Base-by-base conservation (phyloP, 2,113 vertebrate genomes). In the Onychostruthus taczanowskii region DNA sequence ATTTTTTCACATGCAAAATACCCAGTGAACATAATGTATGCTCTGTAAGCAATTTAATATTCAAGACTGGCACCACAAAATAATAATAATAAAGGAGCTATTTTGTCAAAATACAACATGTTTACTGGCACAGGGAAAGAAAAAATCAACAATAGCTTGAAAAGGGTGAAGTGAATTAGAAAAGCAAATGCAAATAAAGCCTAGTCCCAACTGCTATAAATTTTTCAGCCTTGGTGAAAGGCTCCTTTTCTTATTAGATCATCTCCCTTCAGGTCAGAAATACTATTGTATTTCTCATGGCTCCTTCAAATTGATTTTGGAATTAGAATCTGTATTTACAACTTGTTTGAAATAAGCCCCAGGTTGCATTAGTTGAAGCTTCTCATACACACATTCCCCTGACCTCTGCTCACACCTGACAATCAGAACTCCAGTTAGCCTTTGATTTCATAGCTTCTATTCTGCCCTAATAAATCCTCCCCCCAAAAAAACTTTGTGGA, bases 141-240 rank as follows among this genome's bases (percentile, higher is more conserved):
- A 68, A 69, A n/a, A 78, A 43, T 43, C 77, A 90, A 68, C 62
- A 95, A 58, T 55, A 58, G 39, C 50, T 91, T 70, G 49, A 56
- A 79, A 80, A 90, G 52, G 72, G 85, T 13, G 10, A 70, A 80
- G 56, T 23, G 16, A 85, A 90, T 81, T 66, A 55, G 43, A 70
- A 92, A 81, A 89, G 66, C 62, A 79, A 93, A 83, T 18, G 43
- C 87, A 90, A 93, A 93, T 59, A 95, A 69, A 94, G 15, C 26
- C 49, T 24, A 35, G 63, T 62, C 13, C 11, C 26, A 84, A 78
- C 27, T 53, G 30, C 59, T 80, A 63, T 9, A 61, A 53, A 64
- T 68, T 92, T 93, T 83, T 91, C 81, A 94, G 53, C 44, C 50
- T 50, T 31, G 37, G 26, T 56, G 62, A 91, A 91, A 86, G 28